Evolutionary conservation across 2,113 vertebrate species (phyloP), one percentile per base, ranked within the genome.

Genomic region (Plectropomus leopardus): DNA sequence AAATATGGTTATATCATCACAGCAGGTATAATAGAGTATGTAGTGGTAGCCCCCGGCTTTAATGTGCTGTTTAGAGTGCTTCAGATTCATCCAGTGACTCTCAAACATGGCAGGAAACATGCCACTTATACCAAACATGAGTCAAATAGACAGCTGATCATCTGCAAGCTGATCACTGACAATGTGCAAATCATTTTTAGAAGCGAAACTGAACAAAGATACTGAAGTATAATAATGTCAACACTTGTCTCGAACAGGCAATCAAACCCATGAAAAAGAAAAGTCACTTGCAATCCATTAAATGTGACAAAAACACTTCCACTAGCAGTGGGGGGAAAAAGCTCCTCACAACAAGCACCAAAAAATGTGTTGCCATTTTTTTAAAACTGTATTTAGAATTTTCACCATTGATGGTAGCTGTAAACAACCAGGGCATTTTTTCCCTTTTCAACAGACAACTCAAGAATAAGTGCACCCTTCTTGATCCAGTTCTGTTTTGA

Each of bases 271-370:
- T 48, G 6, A 36, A 26, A 66, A 9, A n/a, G n/a, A 36, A n/a
- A 58, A 76, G 28, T 34, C 15, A 26, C 61, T 48, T 8, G 9
- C 21, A 59, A 48, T 36, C 51, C n/a, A 36, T n/a, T 40, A 7
- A 40, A 10, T 40, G 7, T 40, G 36, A 40, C 42, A 36, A 59
- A 24, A 28, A 40, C n/a, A n/a, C n/a, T n/a, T n/a, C n/a, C n/a
- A n/a, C n/a, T n/a, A n/a, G n/a, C n/a, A n/a, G n/a, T n/a, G n/a
- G n/a, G n/a, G n/a, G n/a, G n/a, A 40, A 40, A 40, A 40, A 10
- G 8, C 8, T 59, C 3, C 23, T 42, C 5, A 63, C 54, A 75
- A 82, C 48, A 48, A 64, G 58, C 42, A 44, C 24, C n/a, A 9
- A 58, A 42, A 32, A 24, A 71, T 2, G 34, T 23, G 44, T 61